Conservation (phyloP, 2,797 vertebrate genomes). For the Selene dorsalis region DNA sequence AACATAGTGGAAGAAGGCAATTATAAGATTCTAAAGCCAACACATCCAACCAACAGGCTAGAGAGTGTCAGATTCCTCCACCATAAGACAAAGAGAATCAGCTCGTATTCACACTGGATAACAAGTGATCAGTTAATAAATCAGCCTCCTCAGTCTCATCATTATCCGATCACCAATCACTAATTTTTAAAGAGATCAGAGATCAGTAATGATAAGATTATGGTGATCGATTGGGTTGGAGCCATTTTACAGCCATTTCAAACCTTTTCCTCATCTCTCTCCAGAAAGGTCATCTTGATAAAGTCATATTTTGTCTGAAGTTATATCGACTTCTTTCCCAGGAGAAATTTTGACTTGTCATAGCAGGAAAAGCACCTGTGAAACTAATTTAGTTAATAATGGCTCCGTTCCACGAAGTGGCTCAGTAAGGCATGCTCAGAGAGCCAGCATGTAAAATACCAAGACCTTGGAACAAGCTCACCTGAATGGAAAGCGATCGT, state of each 20-base stretch:
- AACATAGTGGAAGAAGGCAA: neutral
- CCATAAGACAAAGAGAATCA: neutral
- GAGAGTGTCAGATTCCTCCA: neutral
- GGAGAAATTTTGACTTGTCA: slow-evolving; percentile 14
- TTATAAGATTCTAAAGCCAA: neutral
- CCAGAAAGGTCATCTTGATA: slow-evolving; percentile 68
- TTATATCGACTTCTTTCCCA: slow-evolving; percentile 17
- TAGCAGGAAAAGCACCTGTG: neutral
- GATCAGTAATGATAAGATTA: neutral
- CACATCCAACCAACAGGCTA: neutral
- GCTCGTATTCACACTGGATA: neutral
- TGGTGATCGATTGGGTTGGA: neutral
- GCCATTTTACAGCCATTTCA: slow-evolving; percentile 11
- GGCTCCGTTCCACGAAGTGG: neutral
- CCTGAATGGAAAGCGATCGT: neutral
- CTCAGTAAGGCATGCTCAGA: neutral
- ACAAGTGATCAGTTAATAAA: neutral
- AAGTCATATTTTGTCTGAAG: slow-evolving; percentile 33
- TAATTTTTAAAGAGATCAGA: neutral
- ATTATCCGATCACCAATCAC: neutral
- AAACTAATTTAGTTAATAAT: neutral
- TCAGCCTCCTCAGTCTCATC: neutral
- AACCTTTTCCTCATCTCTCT: slow-evolving; percentile 53
- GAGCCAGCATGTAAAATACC: neutral
- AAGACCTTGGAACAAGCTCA: neutral